Conservation (phyloP, 2,888 invertebrate species). For the Lumbricus terrestris region DNA sequence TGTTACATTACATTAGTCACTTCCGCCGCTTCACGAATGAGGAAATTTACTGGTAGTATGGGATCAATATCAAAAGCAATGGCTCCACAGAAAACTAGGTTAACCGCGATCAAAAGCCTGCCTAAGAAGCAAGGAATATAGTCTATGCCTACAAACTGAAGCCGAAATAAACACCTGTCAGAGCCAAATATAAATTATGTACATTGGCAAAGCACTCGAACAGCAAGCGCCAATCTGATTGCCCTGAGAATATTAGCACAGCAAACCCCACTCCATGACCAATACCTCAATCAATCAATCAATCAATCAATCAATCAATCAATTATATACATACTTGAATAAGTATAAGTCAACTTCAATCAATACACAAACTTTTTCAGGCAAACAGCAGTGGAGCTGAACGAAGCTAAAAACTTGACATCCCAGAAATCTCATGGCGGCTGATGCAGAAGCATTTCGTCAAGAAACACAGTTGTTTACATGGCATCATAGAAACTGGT, state of each 20-base stretch:
- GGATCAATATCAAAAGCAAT: neutral
- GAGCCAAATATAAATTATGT: neutral
- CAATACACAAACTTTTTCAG: neutral
- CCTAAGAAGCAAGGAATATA: neutral
- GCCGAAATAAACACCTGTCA: neutral
- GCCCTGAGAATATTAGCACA: neutral
- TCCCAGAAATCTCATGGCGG: neutral
- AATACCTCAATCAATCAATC: neutral
- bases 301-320: too few relatives aligned
- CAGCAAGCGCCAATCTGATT: slow-evolving; percentile 3
- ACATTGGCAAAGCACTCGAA: neutral
- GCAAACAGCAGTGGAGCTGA: neutral
- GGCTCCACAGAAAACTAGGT: neutral
- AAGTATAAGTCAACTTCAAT: too few relatives aligned
- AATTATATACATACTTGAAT: too few relatives aligned
- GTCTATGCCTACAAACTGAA: neutral
- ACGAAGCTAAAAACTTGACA: neutral
- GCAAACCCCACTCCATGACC: neutral
- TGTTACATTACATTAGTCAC: neutral
- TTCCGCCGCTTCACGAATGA: neutral
- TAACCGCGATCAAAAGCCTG: neutral
- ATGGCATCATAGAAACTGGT: too few relatives aligned
- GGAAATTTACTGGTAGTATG: too few relatives aligned
- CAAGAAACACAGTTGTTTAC: neutral
- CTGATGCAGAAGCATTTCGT: neutral